Percentiles rank a stretch among this genome's conserved stretches.
phyloP scores from a whole-genome alignment of 2,888 invertebrate species.

The Tetheella fluctuosa region DNA sequence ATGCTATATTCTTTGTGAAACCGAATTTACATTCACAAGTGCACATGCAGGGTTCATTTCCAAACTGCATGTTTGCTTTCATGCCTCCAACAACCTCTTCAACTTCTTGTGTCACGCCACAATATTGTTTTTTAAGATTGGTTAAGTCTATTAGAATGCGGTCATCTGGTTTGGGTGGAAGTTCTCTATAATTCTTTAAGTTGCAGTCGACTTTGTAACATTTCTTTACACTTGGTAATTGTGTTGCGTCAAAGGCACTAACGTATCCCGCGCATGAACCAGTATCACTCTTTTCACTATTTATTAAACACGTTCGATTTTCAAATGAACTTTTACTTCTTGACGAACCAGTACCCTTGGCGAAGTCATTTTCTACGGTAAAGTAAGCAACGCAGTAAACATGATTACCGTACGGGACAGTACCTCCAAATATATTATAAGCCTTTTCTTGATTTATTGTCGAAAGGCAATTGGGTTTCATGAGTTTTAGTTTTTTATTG shows the following conservation, averaged over 20 bases:
- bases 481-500: slow-evolving; percentile 30
- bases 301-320: too few relatives aligned
- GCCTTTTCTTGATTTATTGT: slow-evolving; percentile 40
- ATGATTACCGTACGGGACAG: slow-evolving; percentile 46
- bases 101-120: slow-evolving; percentile 45
- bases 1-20: slow-evolving; percentile 68
- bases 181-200: slow-evolving; percentile 41
- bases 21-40: slow-evolving; percentile 72
- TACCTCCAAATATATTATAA: slow-evolving; percentile 60
- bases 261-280: too few relatives aligned
- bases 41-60: slow-evolving; percentile 65
- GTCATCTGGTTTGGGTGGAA: slow-evolving; percentile 49
- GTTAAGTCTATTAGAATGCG: slow-evolving; percentile 53
- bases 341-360: slow-evolving; percentile 22
- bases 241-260: too few relatives aligned
- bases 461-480: slow-evolving; percentile 54
- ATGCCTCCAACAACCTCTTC: slow-evolving; percentile 59
- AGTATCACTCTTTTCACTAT: too few relatives aligned
- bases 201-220: slow-evolving; percentile 50
- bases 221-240: too few relatives aligned
- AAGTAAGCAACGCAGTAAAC: slow-evolving; percentile 69
- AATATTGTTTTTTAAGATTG: slow-evolving; percentile 48
- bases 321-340: slow-evolving; percentile 1
- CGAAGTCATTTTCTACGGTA: slow-evolving; percentile 57
- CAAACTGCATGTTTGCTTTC: slow-evolving; percentile 53